Percentiles rank a stretch among this genome's conserved stretches.
Evolutionary conservation across 2,797 vertebrate genomes (phyloP).

Genomic region (Micropoecilia bifurca): DNA sequence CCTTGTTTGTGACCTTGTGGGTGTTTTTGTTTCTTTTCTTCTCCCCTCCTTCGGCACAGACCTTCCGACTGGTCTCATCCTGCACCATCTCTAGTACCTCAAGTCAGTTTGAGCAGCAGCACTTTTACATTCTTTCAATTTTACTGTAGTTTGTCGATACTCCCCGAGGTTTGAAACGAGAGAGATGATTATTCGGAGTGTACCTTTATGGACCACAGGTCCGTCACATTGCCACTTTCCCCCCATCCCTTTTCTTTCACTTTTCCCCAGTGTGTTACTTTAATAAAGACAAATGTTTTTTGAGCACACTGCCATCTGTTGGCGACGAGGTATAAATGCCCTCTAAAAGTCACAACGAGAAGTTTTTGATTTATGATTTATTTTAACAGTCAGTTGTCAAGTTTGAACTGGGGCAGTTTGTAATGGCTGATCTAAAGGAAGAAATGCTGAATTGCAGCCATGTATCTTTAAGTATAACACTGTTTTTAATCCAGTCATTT

Average conservation of each 20-base stretch:
- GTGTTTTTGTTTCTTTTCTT: slow-evolving; percentile 42
- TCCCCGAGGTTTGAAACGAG: slow-evolving; percentile 31
- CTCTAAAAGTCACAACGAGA: slow-evolving; percentile 43
- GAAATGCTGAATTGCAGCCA: slow-evolving; percentile 52
- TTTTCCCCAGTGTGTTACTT: slow-evolving; percentile 51
- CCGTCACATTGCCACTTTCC: slow-evolving; percentile 70
- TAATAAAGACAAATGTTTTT: slow-evolving; percentile 57
- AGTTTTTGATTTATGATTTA: slow-evolving; percentile 36
- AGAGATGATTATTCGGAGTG: slow-evolving; percentile 25
- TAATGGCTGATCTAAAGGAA: slow-evolving; percentile 59
- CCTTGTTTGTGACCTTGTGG: slow-evolving; percentile 50
- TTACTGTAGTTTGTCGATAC: slow-evolving; percentile 45
- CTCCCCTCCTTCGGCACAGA: slow-evolving; percentile 38
- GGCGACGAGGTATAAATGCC: slow-evolving; percentile 67
- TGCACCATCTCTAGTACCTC: slow-evolving; percentile 77
- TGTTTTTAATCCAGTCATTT: slow-evolving; percentile 67
- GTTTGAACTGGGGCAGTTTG: slow-evolving; percentile 44
- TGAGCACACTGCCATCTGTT: slow-evolving; percentile 81
- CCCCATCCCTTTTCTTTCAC: slow-evolving; percentile 57
- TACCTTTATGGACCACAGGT: slow-evolving; percentile 32
- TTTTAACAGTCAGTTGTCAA: slow-evolving; percentile 44
- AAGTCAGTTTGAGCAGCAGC: slow-evolving; percentile 75
- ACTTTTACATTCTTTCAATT: slow-evolving; percentile 73
- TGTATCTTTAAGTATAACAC: slow-evolving; percentile 73
- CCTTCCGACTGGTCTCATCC: slow-evolving; percentile 38